These are phyloP conservation scores for Drosophila bipectinata DNA, from an alignment of 1,140 invertebrate species.

Conservation along the genomic window DNA sequence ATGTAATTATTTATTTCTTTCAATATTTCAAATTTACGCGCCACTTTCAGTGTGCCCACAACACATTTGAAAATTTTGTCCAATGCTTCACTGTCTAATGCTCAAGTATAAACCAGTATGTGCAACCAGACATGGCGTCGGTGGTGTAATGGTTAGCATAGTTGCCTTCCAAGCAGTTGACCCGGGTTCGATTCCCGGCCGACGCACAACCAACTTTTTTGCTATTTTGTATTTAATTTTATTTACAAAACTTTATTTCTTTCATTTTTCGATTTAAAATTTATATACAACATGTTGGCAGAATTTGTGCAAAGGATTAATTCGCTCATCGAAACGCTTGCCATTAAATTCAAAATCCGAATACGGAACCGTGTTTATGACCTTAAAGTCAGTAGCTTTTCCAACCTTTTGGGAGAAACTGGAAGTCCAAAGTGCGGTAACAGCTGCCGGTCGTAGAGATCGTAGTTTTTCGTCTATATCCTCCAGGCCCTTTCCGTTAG, in stretches of 20 bases:
- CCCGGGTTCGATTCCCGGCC: constrained; percentile 97
- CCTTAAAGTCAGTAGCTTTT: constrained; percentile 85
- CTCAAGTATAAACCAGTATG: not conserved
- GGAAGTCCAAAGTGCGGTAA: constrained; percentile 86
- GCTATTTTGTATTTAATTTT: constrained; percentile 1
- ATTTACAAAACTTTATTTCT: constrained; percentile 49
- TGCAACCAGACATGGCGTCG: constrained; percentile 58
- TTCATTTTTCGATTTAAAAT: constrained; percentile 39
- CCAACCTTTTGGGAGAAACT: constrained; percentile 86
- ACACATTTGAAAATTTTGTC: not conserved
- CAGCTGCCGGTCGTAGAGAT: constrained; percentile 85
- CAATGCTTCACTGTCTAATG: too few relatives aligned
- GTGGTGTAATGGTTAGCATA: constrained; percentile 95
- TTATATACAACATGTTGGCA: constrained; percentile 56
- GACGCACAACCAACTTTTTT: constrained; percentile 86
- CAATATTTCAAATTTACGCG: not conserved
- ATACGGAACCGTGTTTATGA: constrained; percentile 84
- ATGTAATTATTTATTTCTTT: not conserved
- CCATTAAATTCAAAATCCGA: constrained; percentile 85
- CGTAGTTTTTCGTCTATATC: constrained; percentile 84
- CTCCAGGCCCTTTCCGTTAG: constrained; percentile 84
- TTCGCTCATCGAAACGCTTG: constrained; percentile 85
- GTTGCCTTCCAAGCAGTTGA: constrained; percentile 95
- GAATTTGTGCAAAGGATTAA: constrained; percentile 74
- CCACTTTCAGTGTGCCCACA: not conserved